phyloP scores from a whole-genome alignment of 2,113 vertebrate genomes.

The Platanista minor region DNA sequence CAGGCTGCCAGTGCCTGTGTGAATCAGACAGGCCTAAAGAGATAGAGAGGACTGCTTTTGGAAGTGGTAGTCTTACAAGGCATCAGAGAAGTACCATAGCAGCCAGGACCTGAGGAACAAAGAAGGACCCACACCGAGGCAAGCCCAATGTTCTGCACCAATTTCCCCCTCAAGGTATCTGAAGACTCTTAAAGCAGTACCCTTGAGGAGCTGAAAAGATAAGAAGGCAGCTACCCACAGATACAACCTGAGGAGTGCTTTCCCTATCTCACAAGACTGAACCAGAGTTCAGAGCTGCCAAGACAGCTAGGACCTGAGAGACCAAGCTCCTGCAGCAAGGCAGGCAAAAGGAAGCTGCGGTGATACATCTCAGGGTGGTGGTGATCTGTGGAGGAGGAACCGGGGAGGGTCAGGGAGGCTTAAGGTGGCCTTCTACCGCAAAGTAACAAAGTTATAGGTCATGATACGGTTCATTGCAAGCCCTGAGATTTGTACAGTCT shows the following conservation, averaged over 20 bases:
- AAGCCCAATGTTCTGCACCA: neutral
- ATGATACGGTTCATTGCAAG: neutral
- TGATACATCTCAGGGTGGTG: neutral
- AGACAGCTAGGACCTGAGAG: neutral
- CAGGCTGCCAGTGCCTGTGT: neutral
- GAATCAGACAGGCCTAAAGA: neutral
- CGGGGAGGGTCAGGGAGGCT: neutral
- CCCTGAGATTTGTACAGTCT: neutral
- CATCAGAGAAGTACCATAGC: neutral
- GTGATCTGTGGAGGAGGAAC: neutral
- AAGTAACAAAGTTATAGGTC: neutral
- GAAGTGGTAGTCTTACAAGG: neutral
- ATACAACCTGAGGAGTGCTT: neutral
- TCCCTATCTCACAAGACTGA: neutral
- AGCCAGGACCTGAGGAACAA: neutral
- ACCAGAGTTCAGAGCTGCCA: neutral
- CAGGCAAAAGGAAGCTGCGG: neutral
- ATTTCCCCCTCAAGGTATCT: neutral
- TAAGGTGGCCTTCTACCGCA: neutral
- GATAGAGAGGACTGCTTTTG: neutral
- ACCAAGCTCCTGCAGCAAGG: neutral
- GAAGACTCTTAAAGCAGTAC: neutral
- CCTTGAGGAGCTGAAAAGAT: neutral
- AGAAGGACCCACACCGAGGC: neutral
- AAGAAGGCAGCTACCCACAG: neutral